Evolutionary conservation across 2,888 invertebrate species (phyloP), one percentile per base, ranked within the genome.

Genomic region (Eubasilissa splendida): DNA sequence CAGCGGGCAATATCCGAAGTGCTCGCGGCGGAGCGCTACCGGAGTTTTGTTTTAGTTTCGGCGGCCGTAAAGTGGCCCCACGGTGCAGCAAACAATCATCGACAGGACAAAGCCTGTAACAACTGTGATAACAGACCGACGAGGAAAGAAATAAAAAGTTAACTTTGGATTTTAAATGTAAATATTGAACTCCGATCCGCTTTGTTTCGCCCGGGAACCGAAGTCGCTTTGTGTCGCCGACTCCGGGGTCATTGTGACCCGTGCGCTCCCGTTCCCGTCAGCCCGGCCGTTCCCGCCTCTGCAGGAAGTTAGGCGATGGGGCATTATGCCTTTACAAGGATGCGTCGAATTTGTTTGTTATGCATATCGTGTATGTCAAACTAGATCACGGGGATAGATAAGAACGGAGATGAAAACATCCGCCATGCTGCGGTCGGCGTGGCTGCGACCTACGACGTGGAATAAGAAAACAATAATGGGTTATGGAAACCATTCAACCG

Each of bases 151-250:
- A 77, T 73, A 82, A 81, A 81, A 80, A 80, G 75, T 76, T 63
- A 58, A 80, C 80, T 82, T 79, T 82, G 79, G 78, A 83, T 82
- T 82, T 83, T 77, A 80, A 82, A 83, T 83, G 83, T 83, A 83
- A 83, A 83, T 83, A 83, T 83, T 83, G 83, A 83, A 83, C 83
- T 83, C 81, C 80, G 83, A 82, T 82, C 83, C 82, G 76, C 79
- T 80, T 83, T 83, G 81, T 81, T 83, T 74, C 76, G 68, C 70
- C 70, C 11, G 42, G 71, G 78, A 42, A 63, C 71, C 83, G 59
- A 56, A 73, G 56, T 12, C 42, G 54, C 82, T 81, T 82, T 79
- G 63, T 70, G 65, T 22, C 63, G 80, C 83, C 81, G n/a, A 54
- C 53, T 2, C 73, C 73, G 75, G 78, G 81, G 78, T 77, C 80